phyloP scores from a whole-genome alignment of 2,888 invertebrate genomes.

The Magallana nippona region DNA sequence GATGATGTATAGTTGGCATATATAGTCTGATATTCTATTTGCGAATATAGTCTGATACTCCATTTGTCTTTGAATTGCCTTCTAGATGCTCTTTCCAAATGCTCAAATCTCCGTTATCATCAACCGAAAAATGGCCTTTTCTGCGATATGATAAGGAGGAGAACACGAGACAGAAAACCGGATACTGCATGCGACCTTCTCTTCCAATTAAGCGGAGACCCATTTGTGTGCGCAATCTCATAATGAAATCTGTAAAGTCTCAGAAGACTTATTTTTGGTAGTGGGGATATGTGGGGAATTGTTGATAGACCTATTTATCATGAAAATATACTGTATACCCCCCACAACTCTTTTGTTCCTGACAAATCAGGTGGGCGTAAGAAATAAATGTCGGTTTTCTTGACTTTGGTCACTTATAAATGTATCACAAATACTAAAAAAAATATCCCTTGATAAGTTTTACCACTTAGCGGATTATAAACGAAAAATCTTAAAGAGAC shows the following conservation, averaged over 20 bases:
- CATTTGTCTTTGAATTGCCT: neutral
- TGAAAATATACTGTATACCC: too few species aligned
- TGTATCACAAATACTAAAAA: too few species aligned
- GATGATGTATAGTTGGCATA: neutral
- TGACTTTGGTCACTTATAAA: too few species aligned
- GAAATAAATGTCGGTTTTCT: too few species aligned
- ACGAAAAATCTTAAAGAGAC: too few species aligned
- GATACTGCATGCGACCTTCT: neutral
- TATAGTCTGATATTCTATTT: neutral
- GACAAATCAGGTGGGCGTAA: too few species aligned
- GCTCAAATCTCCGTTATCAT: neutral
- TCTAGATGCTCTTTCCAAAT: neutral
- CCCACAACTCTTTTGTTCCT: too few species aligned
- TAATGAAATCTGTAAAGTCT: neutral
- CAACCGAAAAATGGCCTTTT: neutral
- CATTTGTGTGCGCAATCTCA: neutral
- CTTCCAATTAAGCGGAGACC: neutral
- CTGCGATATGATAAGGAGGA: neutral
- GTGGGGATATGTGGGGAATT: too few species aligned
- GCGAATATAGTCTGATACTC: neutral
- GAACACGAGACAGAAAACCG: neutral
- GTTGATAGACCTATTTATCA: too few species aligned
- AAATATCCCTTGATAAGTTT: too few species aligned
- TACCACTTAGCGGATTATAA: too few species aligned
- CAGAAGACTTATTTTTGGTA: neutral